Evolutionary conservation across 1,140 invertebrate genomes (phyloP), one percentile per base, ranked within the genome.

Genomic region (Zaprionus camerounensis): DNA sequence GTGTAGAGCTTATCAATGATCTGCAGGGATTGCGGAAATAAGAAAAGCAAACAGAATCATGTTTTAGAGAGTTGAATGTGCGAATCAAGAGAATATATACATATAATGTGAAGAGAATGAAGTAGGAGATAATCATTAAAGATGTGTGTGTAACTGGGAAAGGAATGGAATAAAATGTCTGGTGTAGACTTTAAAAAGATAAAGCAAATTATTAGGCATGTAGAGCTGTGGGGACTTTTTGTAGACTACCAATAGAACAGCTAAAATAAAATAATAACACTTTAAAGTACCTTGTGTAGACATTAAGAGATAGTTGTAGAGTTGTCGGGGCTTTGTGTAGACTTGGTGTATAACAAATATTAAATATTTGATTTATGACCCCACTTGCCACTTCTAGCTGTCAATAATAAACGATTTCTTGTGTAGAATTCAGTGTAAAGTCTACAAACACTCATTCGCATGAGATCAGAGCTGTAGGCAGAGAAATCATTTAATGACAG

Each of bases 401-500:
- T n/a, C 38, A 41, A 41, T 17, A 17, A 11, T 3, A 11, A 20
- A 22, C 20, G 9, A 51, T 51, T 51, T 24, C 3, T 13, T 12
- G 11, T 56, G 53, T 56, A 56, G 53, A 56, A 13, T n/a, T 56
- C 26, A n/a, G 5, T 13, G 3, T 28, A 28, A 56, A 56, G 7
- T 56, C 53, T 31, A 28, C 24, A 55, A 12, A 26, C 22, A 26
- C n/a, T n/a, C n/a, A n/a, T n/a, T n/a, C n/a, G n/a, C 53, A 28
- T 28, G 53, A 15, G 24, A 31, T 56, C 53, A 31, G 5, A 55
- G 20, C 51, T 5, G 38, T 28, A 11, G 28, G 5, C 15, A 13
- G 20, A 51, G n/a, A 44, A 56, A 56, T 56, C 34, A 28, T 66
- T 28, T 20, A 57, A 28, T 36, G 41, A 44, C 28, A 46, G 65